A percentile compares a stretch with the other conserved stretches of the same genome.
phyloP scores from a whole-genome alignment of 92 coral and sea anemone species.

The Meandrina meandrites region DNA sequence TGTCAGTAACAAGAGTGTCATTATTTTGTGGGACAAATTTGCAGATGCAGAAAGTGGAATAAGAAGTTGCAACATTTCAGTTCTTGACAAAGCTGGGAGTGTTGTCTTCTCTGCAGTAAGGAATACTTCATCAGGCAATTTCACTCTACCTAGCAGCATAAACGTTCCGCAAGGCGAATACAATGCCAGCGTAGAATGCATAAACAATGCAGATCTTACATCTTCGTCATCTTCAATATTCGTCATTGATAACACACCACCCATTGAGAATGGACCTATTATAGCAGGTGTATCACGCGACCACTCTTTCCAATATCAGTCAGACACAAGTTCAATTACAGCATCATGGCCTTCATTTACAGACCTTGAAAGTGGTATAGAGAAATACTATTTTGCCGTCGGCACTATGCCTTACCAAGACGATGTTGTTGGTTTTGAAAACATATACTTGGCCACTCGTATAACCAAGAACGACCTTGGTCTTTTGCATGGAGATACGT shows the following conservation, averaged over 20 bases:
- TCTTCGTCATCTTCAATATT: constrained; percentile 55
- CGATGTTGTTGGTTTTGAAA: constrained; percentile 54
- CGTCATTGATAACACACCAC: constrained; percentile 71
- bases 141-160: constrained; percentile 12
- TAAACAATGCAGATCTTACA: constrained; percentile 70
- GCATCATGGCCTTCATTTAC: constrained; percentile 72
- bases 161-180: constrained; percentile 48
- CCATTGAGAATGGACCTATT: constrained; percentile 55
- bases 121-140: constrained; percentile 27
- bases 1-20: constrained; percentile 31
- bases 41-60: constrained; percentile 79
- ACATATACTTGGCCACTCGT: constrained; percentile 53
- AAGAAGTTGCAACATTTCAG: constrained; percentile 53
- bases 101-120: constrained; percentile 12
- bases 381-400: constrained; percentile 62
- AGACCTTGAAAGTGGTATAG: constrained; percentile 80
- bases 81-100: constrained; percentile 24
- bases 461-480: constrained; percentile 36
- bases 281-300: constrained; percentile 61
- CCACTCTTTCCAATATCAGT: constrained; percentile 53
- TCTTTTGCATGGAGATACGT: constrained; percentile 51
- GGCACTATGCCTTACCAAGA: constrained; percentile 60
- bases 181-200: constrained; percentile 50
- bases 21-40: constrained; percentile 64
- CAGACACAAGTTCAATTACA: constrained; percentile 43